Conservation (phyloP, 2,888 invertebrate genomes). For the Lasioglossum malachurum region DNA sequence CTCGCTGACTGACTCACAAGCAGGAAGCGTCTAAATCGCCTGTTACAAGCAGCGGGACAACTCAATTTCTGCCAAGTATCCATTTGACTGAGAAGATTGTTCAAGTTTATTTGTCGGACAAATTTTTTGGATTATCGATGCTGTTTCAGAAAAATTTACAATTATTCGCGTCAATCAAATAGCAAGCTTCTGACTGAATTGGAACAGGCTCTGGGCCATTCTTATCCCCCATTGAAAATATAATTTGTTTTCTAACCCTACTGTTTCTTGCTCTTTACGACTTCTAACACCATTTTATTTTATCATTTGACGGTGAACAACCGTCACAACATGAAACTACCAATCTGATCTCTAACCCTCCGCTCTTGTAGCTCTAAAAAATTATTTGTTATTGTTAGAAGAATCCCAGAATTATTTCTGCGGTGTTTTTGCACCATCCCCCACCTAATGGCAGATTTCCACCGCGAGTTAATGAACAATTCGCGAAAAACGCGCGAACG, state of each 20-base stretch:
- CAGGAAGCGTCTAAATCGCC: constrained; percentile 1
- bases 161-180: background rate
- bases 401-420: background rate
- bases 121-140: background rate
- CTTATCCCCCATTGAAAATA: background rate
- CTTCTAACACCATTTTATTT: background rate
- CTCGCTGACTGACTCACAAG: background rate
- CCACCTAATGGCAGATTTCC: background rate
- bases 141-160: background rate
- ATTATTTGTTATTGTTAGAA: background rate
- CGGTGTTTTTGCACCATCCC: background rate
- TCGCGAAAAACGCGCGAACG: background rate
- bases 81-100: background rate
- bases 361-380: background rate
- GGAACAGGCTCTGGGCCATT: background rate
- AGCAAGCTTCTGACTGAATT: background rate
- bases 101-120: background rate
- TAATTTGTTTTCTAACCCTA: background rate
- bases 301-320: background rate
- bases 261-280: background rate
- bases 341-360: background rate
- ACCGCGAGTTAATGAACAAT: background rate
- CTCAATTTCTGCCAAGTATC: background rate
- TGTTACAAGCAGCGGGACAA: background rate
- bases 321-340: no score